Base-by-base conservation (phyloP, 2,113 vertebrate genomes). In the Anoplopoma fimbria region DNA sequence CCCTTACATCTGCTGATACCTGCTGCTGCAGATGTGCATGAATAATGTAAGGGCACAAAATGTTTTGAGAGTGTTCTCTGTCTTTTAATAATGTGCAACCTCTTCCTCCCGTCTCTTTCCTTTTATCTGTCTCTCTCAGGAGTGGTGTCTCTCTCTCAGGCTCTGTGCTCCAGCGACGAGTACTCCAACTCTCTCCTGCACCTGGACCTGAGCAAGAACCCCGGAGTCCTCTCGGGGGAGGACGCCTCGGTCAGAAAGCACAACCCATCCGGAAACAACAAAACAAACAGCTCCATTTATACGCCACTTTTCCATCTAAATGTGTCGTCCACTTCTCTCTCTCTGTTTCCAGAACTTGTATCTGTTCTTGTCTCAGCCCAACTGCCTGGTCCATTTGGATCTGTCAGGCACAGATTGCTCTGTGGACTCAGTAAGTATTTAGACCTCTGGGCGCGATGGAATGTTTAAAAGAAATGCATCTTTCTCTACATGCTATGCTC, bases 181-280 rank as follows among this genome's bases (percentile, higher is more conserved):
- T 97, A 97, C 91, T 96, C 96, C 90, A 97, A 95, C 92, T 97
- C 97, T 31, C 96, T 98, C 31, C 96, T 96, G 60, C 96, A 97
- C 90, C 95, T 98, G 90, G 96, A 97, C 92, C 93, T 98, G 89
- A 97, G 97, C 95, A 97, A 96, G 92, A 98, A 98, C 86, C 95
- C 97, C 0, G 97, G 97, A 47, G 95, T 97, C 76, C 96, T 98
- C 47, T 95, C 96, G 1, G 96, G 97, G 1, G 97, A 97, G 1
- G 97, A 98, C 36, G 95, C 96, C 75, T 96, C 96, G 83, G 97
- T 98, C 90, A 96, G 97, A 83, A 57, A 74, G 40, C 72, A 49
- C 85, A 81, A 78, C 38, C 47, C 75, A 77, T 68, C 75, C 71
- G 71, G 60, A 88, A 86, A 89, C 49, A 47, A 36, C 78, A 31